Conservation (phyloP, 1,140 invertebrate genomes). For the Diuraphis noxia region DNA sequence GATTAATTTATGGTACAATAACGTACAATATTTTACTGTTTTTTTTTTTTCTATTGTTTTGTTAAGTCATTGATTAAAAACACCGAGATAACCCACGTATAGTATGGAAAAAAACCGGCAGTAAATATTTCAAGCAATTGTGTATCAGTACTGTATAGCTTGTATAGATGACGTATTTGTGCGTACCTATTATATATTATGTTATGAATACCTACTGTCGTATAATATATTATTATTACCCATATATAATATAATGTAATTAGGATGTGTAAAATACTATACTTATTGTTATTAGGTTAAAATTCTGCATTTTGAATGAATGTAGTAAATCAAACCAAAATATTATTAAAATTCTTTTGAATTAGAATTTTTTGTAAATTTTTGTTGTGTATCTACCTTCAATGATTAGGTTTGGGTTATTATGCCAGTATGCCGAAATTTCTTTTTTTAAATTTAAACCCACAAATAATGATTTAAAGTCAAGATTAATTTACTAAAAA, state of each 20-base stretch:
- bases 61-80: slow-evolving; percentile 36
- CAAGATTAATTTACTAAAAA: not conserved
- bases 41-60: slow-evolving; percentile 41
- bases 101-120: not conserved
- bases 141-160: no score
- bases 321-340: not conserved
- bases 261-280: not conserved
- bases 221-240: not conserved
- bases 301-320: not conserved
- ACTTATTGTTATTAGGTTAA: not conserved
- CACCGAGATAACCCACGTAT: slow-evolving; percentile 37
- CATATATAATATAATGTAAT: no score
- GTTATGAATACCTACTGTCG: not conserved
- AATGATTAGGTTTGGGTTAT: not conserved
- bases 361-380: not conserved
- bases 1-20: not conserved
- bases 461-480: not conserved
- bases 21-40: slow-evolving; percentile 8
- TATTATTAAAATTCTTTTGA: not conserved
- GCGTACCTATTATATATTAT: not conserved
- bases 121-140: slow-evolving; percentile 4
- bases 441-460: not conserved
- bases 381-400: not conserved
- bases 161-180: not conserved
- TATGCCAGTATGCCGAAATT: not conserved